These are phyloP conservation scores for Thymelicus acteon DNA, from an alignment of 2,888 invertebrate species.

Conservation along the genomic window DNA sequence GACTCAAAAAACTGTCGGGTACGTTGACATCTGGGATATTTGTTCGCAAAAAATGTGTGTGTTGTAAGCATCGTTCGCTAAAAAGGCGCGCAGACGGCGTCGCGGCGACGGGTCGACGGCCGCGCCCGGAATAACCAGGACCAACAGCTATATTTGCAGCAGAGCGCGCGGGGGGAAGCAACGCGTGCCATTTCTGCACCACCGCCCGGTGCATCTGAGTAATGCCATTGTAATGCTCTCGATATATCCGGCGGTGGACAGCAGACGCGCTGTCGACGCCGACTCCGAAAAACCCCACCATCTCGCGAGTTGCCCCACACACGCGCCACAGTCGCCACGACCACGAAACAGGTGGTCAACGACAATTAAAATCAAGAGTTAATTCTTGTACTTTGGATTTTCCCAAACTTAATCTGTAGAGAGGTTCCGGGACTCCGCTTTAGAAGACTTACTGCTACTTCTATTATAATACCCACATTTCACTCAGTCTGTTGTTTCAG, in stretches of 20 bases:
- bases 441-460: too few species aligned
- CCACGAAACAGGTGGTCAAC: neutral
- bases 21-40: constrained; percentile 75
- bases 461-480: too few species aligned
- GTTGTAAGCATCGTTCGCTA: constrained; percentile 79
- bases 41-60: constrained; percentile 76
- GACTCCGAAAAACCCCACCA: constrained; percentile 47
- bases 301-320: neutral
- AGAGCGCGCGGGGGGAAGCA: constrained; percentile 65
- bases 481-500: too few species aligned
- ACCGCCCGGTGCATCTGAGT: constrained; percentile 83
- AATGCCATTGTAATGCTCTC: constrained; percentile 83
- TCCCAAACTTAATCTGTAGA: too few species aligned
- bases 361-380: neutral
- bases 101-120: constrained; percentile 84
- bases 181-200: constrained; percentile 84
- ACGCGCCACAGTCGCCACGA: neutral
- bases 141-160: constrained; percentile 83
- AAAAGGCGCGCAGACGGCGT: constrained; percentile 84
- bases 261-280: constrained; percentile 74
- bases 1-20: constrained; percentile 52
- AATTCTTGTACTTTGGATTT: too few species aligned
- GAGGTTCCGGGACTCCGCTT: too few species aligned
- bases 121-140: constrained; percentile 82
- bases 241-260: constrained; percentile 73